Base-by-base conservation (phyloP, 2,113 vertebrate species). In the Strigops habroptila region DNA sequence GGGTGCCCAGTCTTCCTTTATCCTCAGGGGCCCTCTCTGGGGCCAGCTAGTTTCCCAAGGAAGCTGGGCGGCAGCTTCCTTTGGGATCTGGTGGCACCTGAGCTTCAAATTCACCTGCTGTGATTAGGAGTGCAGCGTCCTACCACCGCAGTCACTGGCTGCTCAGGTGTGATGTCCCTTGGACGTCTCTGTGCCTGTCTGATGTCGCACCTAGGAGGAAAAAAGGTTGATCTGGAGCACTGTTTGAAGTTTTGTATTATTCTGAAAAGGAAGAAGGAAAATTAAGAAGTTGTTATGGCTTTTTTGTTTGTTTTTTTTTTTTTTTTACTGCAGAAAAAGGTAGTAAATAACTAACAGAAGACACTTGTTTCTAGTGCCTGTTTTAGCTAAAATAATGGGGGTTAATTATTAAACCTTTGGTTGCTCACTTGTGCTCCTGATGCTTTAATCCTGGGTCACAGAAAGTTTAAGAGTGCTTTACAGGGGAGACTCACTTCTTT, bases 361-460 rank as follows among this genome's bases (percentile, higher is more conserved):
- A 95, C 78, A 93, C 62, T 83, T 95, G 48, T 75, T 95, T 95
- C 67, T 88, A 43, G 68, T 92, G 73, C 79, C 82, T 84, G 60
- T 81, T 97, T 97, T 97, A 92, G 86, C 93, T 91, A 95, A 93
- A 97, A 95, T 93, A 92, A 96, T 4, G 62, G 57, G 80, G 84
- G 95, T 98, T 98, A 98, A 98, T 98, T 69, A 98, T 98, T 98
- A 98, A 98, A 93, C 97, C 93, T 91, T 97, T 88, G 78, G 89
- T 96, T 18, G 77, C 75, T 96, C 49, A 52, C 44, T 97, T 81
- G 69, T 97, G 91, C 95, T 93, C 91, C 93, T 96, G 81, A 94
- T 97, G 95, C 94, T 86, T 94, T 95, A 98, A 98, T 98, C 94
- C 90, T 93, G 18, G 84, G 95, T 94, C 96, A 95, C 96, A 96